Percentiles rank a stretch among this genome's conserved stretches.
phyloP scores from a whole-genome alignment of 2,888 invertebrate genomes.

The Apomyelois bistriatella region DNA sequence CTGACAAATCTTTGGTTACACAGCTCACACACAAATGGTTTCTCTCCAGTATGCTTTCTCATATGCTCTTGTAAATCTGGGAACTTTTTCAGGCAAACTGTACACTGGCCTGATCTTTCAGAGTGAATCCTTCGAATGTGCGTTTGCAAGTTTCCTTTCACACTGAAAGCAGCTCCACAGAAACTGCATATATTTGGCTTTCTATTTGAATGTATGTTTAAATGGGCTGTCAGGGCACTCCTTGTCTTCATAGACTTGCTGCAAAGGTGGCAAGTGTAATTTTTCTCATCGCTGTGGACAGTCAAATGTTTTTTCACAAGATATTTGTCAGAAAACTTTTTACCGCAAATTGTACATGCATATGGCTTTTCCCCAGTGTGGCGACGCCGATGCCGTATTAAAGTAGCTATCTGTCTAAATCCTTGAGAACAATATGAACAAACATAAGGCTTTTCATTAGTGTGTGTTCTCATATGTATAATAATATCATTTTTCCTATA shows the following conservation, averaged over 20 bases:
- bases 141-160: slow-evolving; percentile 76
- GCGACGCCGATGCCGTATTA: slow-evolving; percentile 60
- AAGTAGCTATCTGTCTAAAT: slow-evolving; percentile 60
- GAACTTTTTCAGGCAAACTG: slow-evolving; percentile 73
- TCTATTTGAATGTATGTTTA: slow-evolving; percentile 58
- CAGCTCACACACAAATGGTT: slow-evolving; percentile 56
- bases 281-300: slow-evolving; percentile 72
- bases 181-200: slow-evolving; percentile 64
- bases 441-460: slow-evolving; percentile 58
- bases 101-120: slow-evolving; percentile 76
- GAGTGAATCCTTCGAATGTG: slow-evolving; percentile 79
- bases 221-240: slow-evolving; percentile 72
- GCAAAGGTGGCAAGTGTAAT: slow-evolving; percentile 77
- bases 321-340: slow-evolving; percentile 54
- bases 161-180: slow-evolving; percentile 71
- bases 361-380: slow-evolving; percentile 71
- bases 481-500: slow-evolving; percentile 60
- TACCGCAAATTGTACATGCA: slow-evolving; percentile 55
- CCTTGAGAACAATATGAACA: slow-evolving; percentile 56
- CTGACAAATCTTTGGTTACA: slow-evolving; percentile 57
- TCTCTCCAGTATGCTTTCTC: slow-evolving; percentile 80
- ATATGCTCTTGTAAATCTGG: slow-evolving; percentile 78
- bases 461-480: slow-evolving; percentile 62
- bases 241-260: slow-evolving; percentile 72
- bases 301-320: slow-evolving; percentile 55